phyloP scores from a whole-genome alignment of 2,888 invertebrate species.

The Lomographa bimaculata region DNA sequence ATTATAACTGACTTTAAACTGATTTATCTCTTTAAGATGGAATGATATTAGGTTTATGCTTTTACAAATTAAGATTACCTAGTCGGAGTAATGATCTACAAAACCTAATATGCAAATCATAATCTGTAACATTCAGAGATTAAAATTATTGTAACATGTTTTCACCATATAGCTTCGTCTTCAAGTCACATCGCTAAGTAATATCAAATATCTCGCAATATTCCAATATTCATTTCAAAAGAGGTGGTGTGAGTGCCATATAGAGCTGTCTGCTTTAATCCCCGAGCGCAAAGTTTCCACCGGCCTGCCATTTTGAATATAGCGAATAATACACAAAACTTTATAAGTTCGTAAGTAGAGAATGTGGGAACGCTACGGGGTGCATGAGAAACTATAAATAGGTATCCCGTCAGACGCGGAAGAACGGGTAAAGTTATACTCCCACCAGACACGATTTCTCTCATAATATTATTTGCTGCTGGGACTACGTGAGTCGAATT shows the following conservation, averaged over 20 bases:
- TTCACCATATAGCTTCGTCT: too few relatives aligned
- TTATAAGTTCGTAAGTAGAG: conserved; percentile 25
- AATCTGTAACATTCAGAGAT: too few relatives aligned
- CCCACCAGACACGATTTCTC: conserved; percentile 64
- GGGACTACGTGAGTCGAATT: conserved; percentile 63
- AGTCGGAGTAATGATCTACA: too few relatives aligned
- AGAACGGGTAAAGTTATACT: conserved; percentile 56
- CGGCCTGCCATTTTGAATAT: conserved; percentile 13
- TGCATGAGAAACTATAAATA: conserved; percentile 29
- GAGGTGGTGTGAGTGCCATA: neutral
- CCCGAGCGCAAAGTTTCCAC: conserved; percentile 5
- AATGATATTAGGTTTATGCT: too few relatives aligned
- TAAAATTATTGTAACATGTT: too few relatives aligned
- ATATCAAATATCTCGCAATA: too few relatives aligned
- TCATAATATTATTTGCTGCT: conserved; percentile 73
- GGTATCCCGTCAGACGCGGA: conserved; percentile 23
- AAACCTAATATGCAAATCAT: too few relatives aligned
- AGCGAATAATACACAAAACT: conserved; percentile 19
- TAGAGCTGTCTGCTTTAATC: conserved; percentile 7
- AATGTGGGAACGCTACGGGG: conserved; percentile 22
- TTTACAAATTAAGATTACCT: too few relatives aligned
- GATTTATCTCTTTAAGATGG: too few relatives aligned
- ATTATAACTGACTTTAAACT: too few relatives aligned
- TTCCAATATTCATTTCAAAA: too few relatives aligned
- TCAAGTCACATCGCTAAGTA: too few relatives aligned